Conservation (phyloP, 1,140 invertebrate genomes). For the Brachionus rubens region DNA sequence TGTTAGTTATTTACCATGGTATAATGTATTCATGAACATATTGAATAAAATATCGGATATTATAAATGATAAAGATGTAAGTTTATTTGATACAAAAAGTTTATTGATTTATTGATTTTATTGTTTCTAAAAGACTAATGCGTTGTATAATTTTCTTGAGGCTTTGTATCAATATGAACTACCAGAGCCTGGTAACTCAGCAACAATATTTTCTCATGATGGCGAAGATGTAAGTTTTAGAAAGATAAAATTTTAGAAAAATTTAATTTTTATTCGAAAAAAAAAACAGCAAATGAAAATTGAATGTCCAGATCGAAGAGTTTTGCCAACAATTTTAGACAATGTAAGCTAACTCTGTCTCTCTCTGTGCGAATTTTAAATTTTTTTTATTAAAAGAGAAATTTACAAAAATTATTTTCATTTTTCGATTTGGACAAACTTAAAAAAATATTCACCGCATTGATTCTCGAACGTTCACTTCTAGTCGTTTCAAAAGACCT, state of each 20-base stretch:
- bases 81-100: too few relatives aligned
- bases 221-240: conserved; percentile 19
- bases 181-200: conserved; percentile 22
- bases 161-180: conserved; percentile 42
- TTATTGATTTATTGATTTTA: too few relatives aligned
- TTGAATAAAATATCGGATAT: conserved; percentile 30
- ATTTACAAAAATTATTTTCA: conserved; percentile 42
- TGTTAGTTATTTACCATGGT: conserved; percentile 43
- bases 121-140: conserved; percentile 9
- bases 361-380: neutral
- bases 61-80: conserved; percentile 43
- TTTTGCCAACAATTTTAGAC: conserved; percentile 11
- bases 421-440: conserved; percentile 43
- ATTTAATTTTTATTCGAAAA: neutral
- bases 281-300: conserved; percentile 23
- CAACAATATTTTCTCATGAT: conserved; percentile 41
- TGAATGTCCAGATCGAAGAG: conserved; percentile 24
- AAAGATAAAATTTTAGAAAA: neutral
- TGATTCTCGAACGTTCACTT: conserved; percentile 6
- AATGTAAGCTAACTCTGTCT: conserved; percentile 27
- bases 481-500: conserved; percentile 37
- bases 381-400: conserved; percentile 41
- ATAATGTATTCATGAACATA: conserved; percentile 37
- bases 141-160: conserved; percentile 43
- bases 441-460: conserved; percentile 37